Evolutionary conservation across 2,888 invertebrate genomes (phyloP).

Genomic region (Sialis fuliginosa): DNA sequence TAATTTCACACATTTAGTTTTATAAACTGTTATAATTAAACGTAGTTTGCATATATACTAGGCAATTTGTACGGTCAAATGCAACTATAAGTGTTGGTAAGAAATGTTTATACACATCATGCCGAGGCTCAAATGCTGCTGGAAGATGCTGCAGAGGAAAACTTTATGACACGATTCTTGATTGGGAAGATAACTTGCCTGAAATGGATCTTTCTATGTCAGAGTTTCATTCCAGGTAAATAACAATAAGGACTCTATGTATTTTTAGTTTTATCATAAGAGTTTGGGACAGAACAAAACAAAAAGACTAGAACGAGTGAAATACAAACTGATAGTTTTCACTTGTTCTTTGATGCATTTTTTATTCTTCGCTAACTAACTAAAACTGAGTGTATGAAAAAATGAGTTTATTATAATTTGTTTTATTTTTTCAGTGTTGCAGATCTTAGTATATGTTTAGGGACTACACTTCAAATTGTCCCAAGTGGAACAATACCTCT

Average conservation of each 20-base stretch:
- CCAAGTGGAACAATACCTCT: slow-evolving; percentile 92
- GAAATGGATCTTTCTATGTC: slow-evolving; percentile 69
- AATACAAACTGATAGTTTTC: too few species aligned
- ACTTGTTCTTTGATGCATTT: neutral
- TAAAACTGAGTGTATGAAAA: too few species aligned
- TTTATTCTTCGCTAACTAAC: neutral
- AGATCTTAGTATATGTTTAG: slow-evolving; percentile 84
- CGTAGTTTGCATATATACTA: slow-evolving; percentile 18
- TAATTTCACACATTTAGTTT: neutral
- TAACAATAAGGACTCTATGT: neutral
- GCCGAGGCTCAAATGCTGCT: slow-evolving; percentile 39
- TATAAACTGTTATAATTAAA: neutral
- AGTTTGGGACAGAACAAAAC: neutral
- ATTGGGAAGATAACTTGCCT: slow-evolving; percentile 94
- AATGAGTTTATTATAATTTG: too few species aligned
- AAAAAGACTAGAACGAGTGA: too few species aligned
- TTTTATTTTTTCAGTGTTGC: slow-evolving; percentile 46
- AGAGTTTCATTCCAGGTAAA: slow-evolving; percentile 69
- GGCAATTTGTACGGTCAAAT: slow-evolving; percentile 60
- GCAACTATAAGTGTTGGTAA: slow-evolving; percentile 72
- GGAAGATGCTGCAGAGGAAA: slow-evolving; percentile 73
- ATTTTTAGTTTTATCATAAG: neutral
- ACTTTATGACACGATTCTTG: slow-evolving; percentile 79
- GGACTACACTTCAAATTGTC: slow-evolving; percentile 94
- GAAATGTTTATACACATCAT: slow-evolving; percentile 46